Conservation (phyloP, 2,113 vertebrate species). For the Alexandromys fortis region DNA sequence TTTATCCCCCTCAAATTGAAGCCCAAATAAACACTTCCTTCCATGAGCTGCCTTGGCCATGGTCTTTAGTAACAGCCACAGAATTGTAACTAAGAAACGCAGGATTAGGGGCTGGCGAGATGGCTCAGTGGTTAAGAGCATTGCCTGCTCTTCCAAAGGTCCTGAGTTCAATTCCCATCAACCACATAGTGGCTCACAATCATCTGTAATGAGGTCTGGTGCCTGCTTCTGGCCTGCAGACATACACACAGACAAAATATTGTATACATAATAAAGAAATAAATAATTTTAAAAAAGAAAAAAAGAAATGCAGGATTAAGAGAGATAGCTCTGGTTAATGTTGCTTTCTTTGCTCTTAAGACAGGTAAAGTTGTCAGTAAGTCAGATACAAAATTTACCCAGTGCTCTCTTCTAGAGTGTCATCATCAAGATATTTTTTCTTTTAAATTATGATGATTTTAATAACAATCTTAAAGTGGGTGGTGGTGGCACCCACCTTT, state of each 20-base stretch:
- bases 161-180: too few relatives aligned
- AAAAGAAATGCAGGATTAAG: neutral
- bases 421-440: neutral
- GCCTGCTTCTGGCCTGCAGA: too few relatives aligned
- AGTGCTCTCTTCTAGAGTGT: neutral
- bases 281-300: too few relatives aligned
- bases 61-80: neutral
- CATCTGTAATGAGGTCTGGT: too few relatives aligned
- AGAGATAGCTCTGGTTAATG: neutral
- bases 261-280: too few relatives aligned
- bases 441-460: neutral
- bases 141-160: too few relatives aligned
- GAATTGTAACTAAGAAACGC: neutral
- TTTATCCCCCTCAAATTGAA: neutral
- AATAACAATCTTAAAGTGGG: neutral
- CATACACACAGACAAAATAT: too few relatives aligned
- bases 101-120: neutral
- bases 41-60: neutral
- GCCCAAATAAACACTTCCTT: neutral
- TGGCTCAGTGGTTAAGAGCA: too few relatives aligned
- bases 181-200: too few relatives aligned
- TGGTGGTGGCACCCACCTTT: too few relatives aligned
- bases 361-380: neutral
- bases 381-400: conserved; percentile 10
- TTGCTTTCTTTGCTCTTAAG: neutral